Percentiles rank a stretch among this genome's conserved stretches.
Conservation (phyloP, 2,888 invertebrate genomes). For the Papilio protenor region DNA sequence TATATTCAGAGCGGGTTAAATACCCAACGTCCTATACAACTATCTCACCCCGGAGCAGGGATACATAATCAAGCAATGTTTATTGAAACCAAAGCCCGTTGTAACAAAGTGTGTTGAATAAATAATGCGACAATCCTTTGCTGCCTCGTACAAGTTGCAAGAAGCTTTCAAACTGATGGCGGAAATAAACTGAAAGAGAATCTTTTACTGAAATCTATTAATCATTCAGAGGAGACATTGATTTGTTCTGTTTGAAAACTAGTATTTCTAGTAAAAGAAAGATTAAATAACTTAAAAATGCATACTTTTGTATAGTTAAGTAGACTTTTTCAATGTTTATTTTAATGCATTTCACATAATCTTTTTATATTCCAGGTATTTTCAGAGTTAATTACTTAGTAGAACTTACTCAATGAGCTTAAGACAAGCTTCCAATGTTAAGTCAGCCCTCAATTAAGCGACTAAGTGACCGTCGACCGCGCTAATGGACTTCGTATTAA, state of each 20-base stretch:
- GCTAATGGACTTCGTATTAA: conserved; percentile 23
- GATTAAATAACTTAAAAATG: neutral
- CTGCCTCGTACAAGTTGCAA: conserved; percentile 5
- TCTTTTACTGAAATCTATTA: conserved; percentile 5
- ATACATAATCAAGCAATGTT: conserved; percentile 2
- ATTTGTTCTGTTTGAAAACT: neutral
- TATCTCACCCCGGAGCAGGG: neutral
- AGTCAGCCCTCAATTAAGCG: conserved; percentile 21
- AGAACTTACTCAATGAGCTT: neutral
- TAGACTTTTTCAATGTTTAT: neutral
- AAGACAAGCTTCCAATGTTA: conserved; percentile 5
- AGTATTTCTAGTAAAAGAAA: neutral
- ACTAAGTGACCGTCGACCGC: conserved; percentile 25
- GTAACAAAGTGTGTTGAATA: conserved; percentile 9
- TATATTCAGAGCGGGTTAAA: neutral
- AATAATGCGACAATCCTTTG: conserved; percentile 9
- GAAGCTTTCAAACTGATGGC: neutral
- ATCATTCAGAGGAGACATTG: too few relatives aligned
- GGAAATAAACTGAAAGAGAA: conserved; percentile 16
- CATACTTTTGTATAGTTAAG: too few relatives aligned
- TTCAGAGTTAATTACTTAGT: neutral
- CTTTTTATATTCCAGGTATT: neutral
- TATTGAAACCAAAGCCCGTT: conserved; percentile 10
- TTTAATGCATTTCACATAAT: neutral
- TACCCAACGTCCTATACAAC: neutral